A percentile compares a stretch with the other conserved stretches of the same genome.
Conservation (phyloP, 2,113 vertebrate species). For the Zosterops borbonicus region DNA sequence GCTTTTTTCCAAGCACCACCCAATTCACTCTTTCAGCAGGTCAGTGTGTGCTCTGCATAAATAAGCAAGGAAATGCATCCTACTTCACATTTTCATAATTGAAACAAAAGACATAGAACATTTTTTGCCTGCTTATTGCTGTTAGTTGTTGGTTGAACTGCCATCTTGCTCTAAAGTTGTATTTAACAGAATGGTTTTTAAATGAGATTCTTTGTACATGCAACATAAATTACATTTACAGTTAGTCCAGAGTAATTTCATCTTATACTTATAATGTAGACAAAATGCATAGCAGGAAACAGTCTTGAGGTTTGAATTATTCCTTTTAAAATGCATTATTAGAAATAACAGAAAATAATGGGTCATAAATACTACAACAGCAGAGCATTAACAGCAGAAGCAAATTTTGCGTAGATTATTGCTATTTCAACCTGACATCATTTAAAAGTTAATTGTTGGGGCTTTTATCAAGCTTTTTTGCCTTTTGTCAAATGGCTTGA, state of each 20-base stretch:
- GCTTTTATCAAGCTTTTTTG: slow-evolving; percentile 15
- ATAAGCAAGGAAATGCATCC: not conserved
- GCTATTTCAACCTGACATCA: not conserved
- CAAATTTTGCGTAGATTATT: not conserved
- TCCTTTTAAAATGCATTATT: not conserved
- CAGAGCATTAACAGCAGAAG: not conserved
- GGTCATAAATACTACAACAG: slow-evolving; percentile 30
- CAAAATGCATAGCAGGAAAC: not conserved
- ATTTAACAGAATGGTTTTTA: not conserved
- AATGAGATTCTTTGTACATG: not conserved
- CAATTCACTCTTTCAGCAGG: not conserved
- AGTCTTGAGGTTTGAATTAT: not conserved
- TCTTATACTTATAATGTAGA: not conserved
- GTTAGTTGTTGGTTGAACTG: not conserved
- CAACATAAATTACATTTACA: not conserved
- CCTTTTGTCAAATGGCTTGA: not conserved
- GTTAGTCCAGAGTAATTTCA: not conserved
- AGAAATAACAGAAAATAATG: not conserved
- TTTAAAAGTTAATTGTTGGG: slow-evolving; percentile 34
- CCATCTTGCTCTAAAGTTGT: not conserved
- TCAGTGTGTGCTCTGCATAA: not conserved
- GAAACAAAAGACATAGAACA: not conserved
- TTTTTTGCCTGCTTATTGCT: not conserved
- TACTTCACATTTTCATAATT: not conserved
- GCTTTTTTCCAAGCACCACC: not conserved